These are phyloP conservation scores for Alligator sinensis DNA, from an alignment of 2,113 vertebrate genomes.

Conservation along the genomic window DNA sequence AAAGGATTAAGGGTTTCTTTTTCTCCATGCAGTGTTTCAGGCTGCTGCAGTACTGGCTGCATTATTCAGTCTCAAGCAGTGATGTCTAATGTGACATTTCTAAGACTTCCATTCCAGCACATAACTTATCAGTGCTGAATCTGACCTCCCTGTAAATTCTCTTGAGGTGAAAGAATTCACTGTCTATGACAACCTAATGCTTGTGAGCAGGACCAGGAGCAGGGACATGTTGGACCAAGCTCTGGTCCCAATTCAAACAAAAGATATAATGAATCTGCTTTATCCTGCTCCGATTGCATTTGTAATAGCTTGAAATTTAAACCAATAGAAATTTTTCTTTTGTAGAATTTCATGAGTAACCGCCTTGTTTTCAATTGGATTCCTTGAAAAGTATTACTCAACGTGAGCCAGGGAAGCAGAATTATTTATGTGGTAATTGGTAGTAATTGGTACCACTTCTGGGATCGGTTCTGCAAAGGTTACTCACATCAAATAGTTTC, in stretches of 20 bases:
- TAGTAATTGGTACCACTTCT: no score
- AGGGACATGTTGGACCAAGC: not conserved
- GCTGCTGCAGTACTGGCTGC: rapidly evolving
- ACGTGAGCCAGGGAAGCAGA: no score
- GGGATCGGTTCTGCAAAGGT: no score
- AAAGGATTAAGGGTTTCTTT: not conserved
- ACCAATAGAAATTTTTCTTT: no score
- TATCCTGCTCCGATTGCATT: not conserved
- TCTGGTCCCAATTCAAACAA: not conserved
- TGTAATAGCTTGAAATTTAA: not conserved
- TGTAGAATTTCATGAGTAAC: no score
- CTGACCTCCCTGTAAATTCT: not conserved
- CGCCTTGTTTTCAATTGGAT: no score
- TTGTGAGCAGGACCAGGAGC: not conserved
- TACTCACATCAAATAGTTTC: no score
- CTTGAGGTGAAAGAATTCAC: not conserved
- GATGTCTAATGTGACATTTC: not conserved
- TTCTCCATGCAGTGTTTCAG: not conserved
- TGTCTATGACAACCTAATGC: not conserved
- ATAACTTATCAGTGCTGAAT: not conserved
- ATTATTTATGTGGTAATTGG: no score
- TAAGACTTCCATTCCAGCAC: not conserved
- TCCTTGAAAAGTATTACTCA: no score
- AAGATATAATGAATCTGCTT: not conserved
- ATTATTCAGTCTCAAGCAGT: not conserved